Evolutionary conservation across 2,888 invertebrate species (phyloP).

Genomic region (Chrysotoxum bicinctum): DNA sequence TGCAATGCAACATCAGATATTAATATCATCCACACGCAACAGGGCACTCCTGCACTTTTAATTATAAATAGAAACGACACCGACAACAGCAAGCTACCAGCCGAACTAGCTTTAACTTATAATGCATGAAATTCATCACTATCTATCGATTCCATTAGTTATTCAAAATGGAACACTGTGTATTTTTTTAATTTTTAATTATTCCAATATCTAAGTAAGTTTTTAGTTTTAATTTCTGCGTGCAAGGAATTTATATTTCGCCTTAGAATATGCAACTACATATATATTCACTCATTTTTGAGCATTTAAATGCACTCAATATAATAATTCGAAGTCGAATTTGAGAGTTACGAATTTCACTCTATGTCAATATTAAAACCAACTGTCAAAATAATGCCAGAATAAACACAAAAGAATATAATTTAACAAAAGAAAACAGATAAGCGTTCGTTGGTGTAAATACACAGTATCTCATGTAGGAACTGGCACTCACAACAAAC

Average conservation of each 20-base stretch:
- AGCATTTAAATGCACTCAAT: background rate
- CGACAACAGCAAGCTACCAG: background rate
- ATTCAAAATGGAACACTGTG: background rate
- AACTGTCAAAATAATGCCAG: conserved; percentile 9
- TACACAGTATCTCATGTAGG: background rate
- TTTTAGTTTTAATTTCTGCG: background rate
- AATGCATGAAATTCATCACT: background rate
- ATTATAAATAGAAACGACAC: background rate
- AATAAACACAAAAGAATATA: background rate
- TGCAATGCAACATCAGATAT: too few species aligned
- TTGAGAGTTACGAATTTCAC: conserved; percentile 4
- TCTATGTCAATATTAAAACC: background rate
- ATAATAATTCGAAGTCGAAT: background rate
- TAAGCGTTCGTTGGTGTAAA: conserved; percentile 26
- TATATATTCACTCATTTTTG: background rate
- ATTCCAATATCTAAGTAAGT: background rate
- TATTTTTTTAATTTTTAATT: background rate
- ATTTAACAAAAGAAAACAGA: conserved; percentile 4
- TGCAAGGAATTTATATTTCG: background rate
- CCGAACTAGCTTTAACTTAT: background rate
- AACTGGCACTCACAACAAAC: background rate
- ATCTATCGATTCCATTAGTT: background rate
- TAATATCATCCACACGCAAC: too few species aligned
- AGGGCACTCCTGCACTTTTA: background rate
- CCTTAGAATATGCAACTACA: background rate